Evolutionary conservation across 2,797 vertebrate genomes (phyloP), one percentile per base, ranked within the genome.

Genomic region (Pampus argenteus): DNA sequence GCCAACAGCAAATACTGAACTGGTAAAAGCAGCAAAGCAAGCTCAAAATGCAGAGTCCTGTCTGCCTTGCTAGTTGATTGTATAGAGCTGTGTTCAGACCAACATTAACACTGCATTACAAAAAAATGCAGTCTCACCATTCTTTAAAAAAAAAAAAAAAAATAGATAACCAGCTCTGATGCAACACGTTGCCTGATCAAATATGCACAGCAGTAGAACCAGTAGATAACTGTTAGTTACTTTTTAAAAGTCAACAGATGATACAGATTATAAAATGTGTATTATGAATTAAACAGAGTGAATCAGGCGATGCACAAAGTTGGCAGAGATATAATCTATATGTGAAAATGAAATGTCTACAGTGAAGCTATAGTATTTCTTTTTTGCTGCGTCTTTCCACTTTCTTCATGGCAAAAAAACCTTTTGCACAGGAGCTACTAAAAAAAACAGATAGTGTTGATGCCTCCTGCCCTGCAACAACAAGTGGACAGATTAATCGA

Each of bases 401-500:
- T 38, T 64, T 38, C n/a, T n/a, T n/a, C n/a, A n/a, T n/a, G n/a
- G 38, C 63, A 47, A 71, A 66, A 44, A 59, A n/a, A n/a, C n/a
- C 69, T 49, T 71, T 60, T 20, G 65, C 59, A 54, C 28, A 61
- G 44, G 23, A 4, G 0, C 59, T 13, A 28, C 80, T 66, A 69
- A 78, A 82, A 85, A 70, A 82, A 85, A 70, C 50, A 67, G 66
- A 63, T 25, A 70, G 66, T 78, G 76, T 55, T 55, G 76, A 80
- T 68, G 51, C 51, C 31, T 71, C 47, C 9, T 52, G 49, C 7
- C 10, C 50, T 23, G 63, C 81, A 84, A 65, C 81, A 84, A 65
- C 71, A 74, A 76, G 81, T 67, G 59, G 72, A 71, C 73, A 60
- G 66, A 69, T 51, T 66, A 63, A 84, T 86, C 45, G 38, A 85